A percentile compares a stretch with the other conserved stretches of the same genome.
Conservation (phyloP, 2,888 invertebrate species). For the Augiades crinisus region DNA sequence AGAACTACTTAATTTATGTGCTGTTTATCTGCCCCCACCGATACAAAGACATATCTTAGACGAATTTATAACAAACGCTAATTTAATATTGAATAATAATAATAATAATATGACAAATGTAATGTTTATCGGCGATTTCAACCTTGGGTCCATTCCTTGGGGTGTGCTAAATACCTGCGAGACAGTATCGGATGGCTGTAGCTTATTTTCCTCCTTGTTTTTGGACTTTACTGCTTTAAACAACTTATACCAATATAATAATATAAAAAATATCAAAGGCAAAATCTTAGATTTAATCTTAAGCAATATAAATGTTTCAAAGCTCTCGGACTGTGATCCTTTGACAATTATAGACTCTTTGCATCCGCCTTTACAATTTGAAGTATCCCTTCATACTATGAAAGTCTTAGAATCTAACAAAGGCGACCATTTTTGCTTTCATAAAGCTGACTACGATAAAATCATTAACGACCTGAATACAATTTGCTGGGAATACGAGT, state of each 20-base stretch:
- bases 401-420: background rate
- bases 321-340: background rate
- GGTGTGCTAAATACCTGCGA: too few species aligned
- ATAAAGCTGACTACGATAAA: constrained; percentile 3
- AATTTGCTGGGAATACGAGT: background rate
- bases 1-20: too few species aligned
- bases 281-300: background rate
- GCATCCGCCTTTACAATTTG: background rate
- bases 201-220: too few species aligned
- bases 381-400: background rate
- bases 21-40: too few species aligned
- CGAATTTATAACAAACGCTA: too few species aligned
- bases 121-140: too few species aligned
- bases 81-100: too few species aligned
- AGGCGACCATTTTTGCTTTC: background rate
- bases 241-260: background rate
- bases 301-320: background rate
- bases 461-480: background rate
- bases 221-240: background rate
- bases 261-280: background rate
- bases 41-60: too few species aligned
- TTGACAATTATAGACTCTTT: background rate
- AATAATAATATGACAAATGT: too few species aligned
- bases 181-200: too few species aligned
- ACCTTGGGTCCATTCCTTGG: too few species aligned